phyloP scores from a whole-genome alignment of 2,113 vertebrate genomes.

The Cyphomyrus discorhynchus region DNA sequence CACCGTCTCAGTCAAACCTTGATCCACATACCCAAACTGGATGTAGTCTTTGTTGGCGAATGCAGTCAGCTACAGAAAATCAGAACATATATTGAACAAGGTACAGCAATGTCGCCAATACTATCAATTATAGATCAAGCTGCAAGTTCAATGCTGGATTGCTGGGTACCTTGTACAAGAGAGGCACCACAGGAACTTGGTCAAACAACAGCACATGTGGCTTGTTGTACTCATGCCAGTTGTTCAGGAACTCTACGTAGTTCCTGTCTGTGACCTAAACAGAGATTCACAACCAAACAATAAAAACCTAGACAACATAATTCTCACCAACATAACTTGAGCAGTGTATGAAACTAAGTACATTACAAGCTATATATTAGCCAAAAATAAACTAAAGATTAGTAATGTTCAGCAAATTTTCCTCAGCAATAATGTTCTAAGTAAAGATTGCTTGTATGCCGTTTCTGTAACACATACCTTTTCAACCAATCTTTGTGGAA shows the following conservation, averaged over 20 bases:
- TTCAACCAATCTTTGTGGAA: slow-evolving; percentile 84
- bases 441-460: background rate
- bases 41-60: slow-evolving; percentile 86
- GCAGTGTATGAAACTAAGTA: background rate
- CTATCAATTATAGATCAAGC: background rate
- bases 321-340: background rate
- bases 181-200: slow-evolving; percentile 70
- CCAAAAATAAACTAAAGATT: background rate
- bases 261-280: slow-evolving; percentile 86
- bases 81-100: background rate
- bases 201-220: slow-evolving; percentile 89
- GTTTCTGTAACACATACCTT: slow-evolving; percentile 56
- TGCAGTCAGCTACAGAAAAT: slow-evolving; percentile 69
- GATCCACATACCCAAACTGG: slow-evolving; percentile 84
- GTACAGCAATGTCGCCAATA: background rate
- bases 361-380: background rate
- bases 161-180: slow-evolving; percentile 79
- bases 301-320: background rate
- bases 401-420: background rate
- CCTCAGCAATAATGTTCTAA: background rate
- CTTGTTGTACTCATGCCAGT: slow-evolving; percentile 89
- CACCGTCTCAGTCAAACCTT: slow-evolving; percentile 69
- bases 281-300: background rate
- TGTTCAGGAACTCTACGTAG: slow-evolving; percentile 73
- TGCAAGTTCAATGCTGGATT: background rate